phyloP scores from a whole-genome alignment of 2,113 vertebrate species.

The Laterallus jamaicensis region DNA sequence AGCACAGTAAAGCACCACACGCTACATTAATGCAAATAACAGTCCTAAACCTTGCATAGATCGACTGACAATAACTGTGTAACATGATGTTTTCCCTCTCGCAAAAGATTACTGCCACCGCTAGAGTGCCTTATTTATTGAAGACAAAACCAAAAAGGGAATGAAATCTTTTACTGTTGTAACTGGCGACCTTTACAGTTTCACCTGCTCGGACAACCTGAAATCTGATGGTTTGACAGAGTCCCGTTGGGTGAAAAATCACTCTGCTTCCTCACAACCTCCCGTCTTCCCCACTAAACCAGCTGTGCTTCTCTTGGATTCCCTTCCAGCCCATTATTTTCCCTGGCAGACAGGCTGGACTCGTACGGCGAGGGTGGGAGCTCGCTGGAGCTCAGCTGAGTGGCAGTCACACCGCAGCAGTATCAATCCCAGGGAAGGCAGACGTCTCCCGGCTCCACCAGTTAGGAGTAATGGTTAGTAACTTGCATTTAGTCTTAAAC shows the following conservation, averaged over 20 bases:
- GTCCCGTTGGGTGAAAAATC: not conserved
- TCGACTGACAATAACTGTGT: not conserved
- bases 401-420: fast-evolving
- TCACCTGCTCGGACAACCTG: not conserved
- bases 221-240: not conserved
- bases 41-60: not conserved
- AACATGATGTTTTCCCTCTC: not conserved
- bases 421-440: not conserved
- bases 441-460: not conserved
- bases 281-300: not conserved
- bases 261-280: not conserved
- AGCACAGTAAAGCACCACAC: not conserved
- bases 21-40: not conserved
- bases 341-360: not conserved
- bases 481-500: not conserved
- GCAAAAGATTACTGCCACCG: not conserved
- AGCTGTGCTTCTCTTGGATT: not conserved
- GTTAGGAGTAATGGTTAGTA: fast-evolving
- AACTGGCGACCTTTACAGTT: not conserved
- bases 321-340: not conserved
- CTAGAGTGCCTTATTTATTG: not conserved
- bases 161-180: not conserved
- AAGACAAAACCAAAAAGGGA: not conserved
- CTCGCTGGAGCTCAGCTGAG: fast-evolving
- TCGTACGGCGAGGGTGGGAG: not conserved